Conservation (phyloP, 2,888 invertebrate genomes). For the Ypsolopha scabrella region DNA sequence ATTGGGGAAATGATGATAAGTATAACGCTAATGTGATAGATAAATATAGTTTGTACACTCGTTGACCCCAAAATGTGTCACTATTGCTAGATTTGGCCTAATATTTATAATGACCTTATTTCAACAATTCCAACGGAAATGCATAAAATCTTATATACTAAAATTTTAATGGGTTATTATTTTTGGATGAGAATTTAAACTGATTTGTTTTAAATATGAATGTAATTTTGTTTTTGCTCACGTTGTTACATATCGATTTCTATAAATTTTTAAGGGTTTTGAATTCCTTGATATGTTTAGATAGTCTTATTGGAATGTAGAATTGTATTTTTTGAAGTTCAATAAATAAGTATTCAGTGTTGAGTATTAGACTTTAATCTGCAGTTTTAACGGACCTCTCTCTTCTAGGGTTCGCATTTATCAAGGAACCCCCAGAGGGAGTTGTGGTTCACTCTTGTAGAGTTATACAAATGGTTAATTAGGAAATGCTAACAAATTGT, state of each 20-base stretch:
- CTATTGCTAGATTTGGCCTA: background rate
- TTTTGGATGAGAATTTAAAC: background rate
- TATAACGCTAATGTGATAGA: background rate
- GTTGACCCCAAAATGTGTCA: background rate
- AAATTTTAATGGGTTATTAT: background rate
- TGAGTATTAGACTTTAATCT: slow-evolving; percentile 1
- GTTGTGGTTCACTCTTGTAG: too few species aligned
- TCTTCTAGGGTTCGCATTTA: too few species aligned
- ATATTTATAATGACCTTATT: background rate
- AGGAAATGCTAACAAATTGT: background rate
- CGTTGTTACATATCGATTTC: background rate
- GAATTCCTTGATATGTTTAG: background rate
- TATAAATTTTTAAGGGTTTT: background rate
- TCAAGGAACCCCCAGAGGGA: too few species aligned
- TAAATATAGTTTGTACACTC: background rate
- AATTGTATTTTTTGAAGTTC: slow-evolving; percentile 1
- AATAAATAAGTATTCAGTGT: slow-evolving; percentile 3
- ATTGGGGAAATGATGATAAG: background rate
- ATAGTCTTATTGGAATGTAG: background rate
- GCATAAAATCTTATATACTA: too few species aligned
- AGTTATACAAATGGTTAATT: too few species aligned
- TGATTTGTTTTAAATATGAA: background rate
- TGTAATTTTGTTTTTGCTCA: background rate
- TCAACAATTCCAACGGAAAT: too few species aligned
- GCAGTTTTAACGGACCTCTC: too few species aligned